Base-by-base conservation (phyloP, 1,140 invertebrate genomes). In the Acromyrmex charruanus region DNA sequence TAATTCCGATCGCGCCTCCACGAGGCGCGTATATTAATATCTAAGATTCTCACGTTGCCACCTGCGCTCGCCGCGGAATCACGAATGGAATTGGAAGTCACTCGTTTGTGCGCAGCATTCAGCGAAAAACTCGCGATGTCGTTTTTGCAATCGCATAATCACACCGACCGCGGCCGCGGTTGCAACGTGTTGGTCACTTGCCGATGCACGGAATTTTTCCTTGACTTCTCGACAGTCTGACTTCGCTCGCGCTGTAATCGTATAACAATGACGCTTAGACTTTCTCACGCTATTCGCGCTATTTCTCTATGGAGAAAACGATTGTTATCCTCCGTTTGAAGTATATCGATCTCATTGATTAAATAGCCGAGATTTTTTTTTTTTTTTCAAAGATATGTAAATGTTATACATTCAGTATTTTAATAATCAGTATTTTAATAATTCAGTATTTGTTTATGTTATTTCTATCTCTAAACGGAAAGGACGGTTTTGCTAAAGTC, bases 191-290 rank as follows among this genome's bases (percentile, higher is more conserved):
- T 58, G n/a, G 7, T 69, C 71, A 63, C 58, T 88, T 58, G 51
- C n/a, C 58, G 82, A 88, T 79, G 82, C 82, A 39, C 84, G 75
- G 84, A 86, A 88, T 86, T 86, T 86, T 88, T 79, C 87, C 59
- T 80, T 55, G 75, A 63, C 53, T 69, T 58, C 35, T 86, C 65
- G 66, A 31, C 14, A 31, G 49, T 77, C 58, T 51, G 84, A 77
- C 25, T 75, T 59, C 65, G 84, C 55, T 77, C 63, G 51, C 65
- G 44, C 18, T 59, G 65, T 85, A 75, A 77, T 77, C 55, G 49
- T 14, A 35, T 51, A 63, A 84, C 80, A 85, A 85, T 77, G 25
- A 25, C 58, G 55, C n/a, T 85, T 53, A 35, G 58, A 51, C 12
- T 85, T 85, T 85, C 58, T 77, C 71, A 74, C 71, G 71, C 71